Evolutionary conservation across 2,888 invertebrate species (phyloP).

Genomic region (Mythimna lalbum): DNA sequence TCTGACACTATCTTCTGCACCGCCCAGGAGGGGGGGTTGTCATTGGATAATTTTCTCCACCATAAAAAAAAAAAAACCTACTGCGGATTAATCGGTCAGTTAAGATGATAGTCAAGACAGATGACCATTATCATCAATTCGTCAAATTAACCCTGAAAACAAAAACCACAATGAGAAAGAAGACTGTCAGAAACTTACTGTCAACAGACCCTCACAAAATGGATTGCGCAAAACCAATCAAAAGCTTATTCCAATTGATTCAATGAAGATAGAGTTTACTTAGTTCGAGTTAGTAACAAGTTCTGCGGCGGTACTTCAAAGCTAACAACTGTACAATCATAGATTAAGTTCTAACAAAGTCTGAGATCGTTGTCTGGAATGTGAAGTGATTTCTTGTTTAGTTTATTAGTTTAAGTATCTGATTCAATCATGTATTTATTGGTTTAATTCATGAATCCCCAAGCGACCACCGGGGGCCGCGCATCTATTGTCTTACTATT

Average conservation of each 20-base stretch:
- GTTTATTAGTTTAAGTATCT: conserved; percentile 8
- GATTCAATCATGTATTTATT: not conserved
- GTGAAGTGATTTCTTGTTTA: conserved; percentile 21
- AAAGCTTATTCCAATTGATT: conserved; percentile 42
- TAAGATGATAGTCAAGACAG: too few relatives aligned
- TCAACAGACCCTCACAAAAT: conserved; percentile 16
- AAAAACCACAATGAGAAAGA: not conserved
- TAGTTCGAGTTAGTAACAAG: conserved; percentile 28
- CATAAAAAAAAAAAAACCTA: too few relatives aligned
- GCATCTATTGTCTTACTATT: too few relatives aligned
- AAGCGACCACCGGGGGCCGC: too few relatives aligned
- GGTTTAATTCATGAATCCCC: too few relatives aligned
- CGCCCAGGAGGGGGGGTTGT: too few relatives aligned
- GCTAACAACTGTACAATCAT: conserved; percentile 42
- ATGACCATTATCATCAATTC: too few relatives aligned
- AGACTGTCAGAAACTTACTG: not conserved
- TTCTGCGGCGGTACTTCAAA: conserved; percentile 18
- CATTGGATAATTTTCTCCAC: too few relatives aligned
- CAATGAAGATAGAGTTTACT: conserved; percentile 35
- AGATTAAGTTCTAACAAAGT: conserved; percentile 27
- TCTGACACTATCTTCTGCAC: too few relatives aligned
- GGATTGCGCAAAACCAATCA: conserved; percentile 36
- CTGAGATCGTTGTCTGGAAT: not conserved
- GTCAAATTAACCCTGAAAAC: not conserved
- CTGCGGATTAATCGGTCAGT: too few relatives aligned